phyloP scores from a whole-genome alignment of 2,113 vertebrate genomes.

The Microtus ochrogaster region DNA sequence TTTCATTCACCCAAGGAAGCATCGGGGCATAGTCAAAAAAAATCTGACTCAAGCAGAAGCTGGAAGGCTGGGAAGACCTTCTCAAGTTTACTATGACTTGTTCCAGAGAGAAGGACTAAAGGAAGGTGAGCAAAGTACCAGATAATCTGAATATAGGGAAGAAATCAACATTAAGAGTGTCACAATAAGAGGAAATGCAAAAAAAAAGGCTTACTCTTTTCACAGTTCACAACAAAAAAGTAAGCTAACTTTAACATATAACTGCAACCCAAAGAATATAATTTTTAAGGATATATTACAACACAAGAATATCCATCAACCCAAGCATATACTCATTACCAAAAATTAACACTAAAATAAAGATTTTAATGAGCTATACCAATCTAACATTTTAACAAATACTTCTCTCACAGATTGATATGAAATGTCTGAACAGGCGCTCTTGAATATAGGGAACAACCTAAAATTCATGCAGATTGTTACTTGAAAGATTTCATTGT shows the following conservation, averaged over 20 bases:
- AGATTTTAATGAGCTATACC: background rate
- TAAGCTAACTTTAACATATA: slow-evolving; percentile 38
- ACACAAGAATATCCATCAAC: slow-evolving; percentile 14
- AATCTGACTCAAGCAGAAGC: background rate
- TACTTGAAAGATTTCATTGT: background rate
- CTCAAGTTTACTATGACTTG: background rate
- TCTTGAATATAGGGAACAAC: background rate
- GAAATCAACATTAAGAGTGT: background rate
- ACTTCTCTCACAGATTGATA: slow-evolving; percentile 1
- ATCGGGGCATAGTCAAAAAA: background rate
- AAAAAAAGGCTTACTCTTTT: background rate
- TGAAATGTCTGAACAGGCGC: background rate
- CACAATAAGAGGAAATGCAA: background rate
- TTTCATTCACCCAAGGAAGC: slow-evolving; percentile 29
- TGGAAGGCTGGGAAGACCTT: background rate
- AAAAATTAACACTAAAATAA: slow-evolving; percentile 52
- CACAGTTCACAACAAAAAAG: background rate
- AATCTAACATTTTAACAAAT: slow-evolving; percentile 27
- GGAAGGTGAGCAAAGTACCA: background rate
- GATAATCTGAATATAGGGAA: background rate
- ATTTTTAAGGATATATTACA: slow-evolving; percentile 7
- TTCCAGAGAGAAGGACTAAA: background rate
- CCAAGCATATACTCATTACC: background rate
- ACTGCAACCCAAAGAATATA: slow-evolving; percentile 9
- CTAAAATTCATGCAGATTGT: background rate